A percentile compares a stretch with the other conserved stretches of the same genome.
These are phyloP conservation scores for Scaptomyza pallida DNA, from an alignment of 1,140 invertebrate species.

Conservation along the genomic window DNA sequence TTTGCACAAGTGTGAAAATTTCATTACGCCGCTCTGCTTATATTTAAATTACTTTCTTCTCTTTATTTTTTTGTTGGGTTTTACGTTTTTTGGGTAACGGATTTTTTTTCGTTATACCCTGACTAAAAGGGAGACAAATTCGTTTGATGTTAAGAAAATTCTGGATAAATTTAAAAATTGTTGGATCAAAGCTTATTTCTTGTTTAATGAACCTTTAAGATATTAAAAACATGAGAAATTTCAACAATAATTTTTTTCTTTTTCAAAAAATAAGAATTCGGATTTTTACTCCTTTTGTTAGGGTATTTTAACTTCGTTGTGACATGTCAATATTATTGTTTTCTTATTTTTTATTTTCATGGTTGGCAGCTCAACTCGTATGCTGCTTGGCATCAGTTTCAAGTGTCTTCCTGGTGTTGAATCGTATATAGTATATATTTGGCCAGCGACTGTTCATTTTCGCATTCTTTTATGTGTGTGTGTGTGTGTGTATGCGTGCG, in stretches of 20 bases:
- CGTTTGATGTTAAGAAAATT: too few relatives aligned
- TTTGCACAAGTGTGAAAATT: conserved; percentile 84
- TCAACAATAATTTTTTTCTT: too few relatives aligned
- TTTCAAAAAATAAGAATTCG: neutral
- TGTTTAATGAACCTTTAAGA: neutral
- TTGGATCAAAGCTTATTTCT: neutral
- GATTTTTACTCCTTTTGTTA: neutral
- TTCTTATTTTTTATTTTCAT: conserved; percentile 6
- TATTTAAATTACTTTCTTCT: conserved; percentile 83
- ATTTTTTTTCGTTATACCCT: neutral
- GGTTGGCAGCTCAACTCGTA: conserved; percentile 22
- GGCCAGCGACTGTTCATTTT: conserved; percentile 63
- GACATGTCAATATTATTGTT: conserved; percentile 19
- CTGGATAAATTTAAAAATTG: neutral
- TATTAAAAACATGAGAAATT: too few relatives aligned
- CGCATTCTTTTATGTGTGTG: conserved; percentile 57
- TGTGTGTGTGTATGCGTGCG: conserved; percentile 23
- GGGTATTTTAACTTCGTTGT: neutral
- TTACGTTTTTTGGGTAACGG: neutral
- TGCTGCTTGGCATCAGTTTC: conserved; percentile 47
- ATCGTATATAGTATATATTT: conserved; percentile 58
- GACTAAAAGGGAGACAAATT: neutral
- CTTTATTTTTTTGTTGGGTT: conserved; percentile 31
- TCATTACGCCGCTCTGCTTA: conserved; percentile 82
- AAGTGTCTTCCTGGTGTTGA: conserved; percentile 63